Percentiles rank a stretch among this genome's conserved stretches.
Conservation (phyloP, 2,113 vertebrate genomes). For the Meles meles region DNA sequence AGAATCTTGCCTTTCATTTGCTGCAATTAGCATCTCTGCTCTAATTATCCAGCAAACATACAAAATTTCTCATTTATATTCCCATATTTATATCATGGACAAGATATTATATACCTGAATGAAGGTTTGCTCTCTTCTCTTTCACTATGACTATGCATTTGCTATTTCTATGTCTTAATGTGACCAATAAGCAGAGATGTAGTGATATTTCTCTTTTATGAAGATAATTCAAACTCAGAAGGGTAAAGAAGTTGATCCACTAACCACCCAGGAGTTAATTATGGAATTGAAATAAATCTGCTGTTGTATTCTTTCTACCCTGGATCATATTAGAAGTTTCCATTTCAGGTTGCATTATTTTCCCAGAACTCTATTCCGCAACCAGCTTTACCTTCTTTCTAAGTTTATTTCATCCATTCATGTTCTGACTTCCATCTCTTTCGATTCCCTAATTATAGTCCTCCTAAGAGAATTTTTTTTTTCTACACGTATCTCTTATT, state of each 20-base stretch:
- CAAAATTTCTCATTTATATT: neutral
- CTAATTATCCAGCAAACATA: neutral
- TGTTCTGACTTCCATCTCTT: neutral
- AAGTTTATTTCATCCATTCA: neutral
- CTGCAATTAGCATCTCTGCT: neutral
- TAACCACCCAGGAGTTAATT: neutral
- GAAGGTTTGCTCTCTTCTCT: neutral
- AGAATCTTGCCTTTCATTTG: neutral
- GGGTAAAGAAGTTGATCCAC: neutral
- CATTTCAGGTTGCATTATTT: constrained; percentile 9
- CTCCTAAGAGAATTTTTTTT: neutral
- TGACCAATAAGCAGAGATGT: neutral
- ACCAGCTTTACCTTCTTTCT: neutral
- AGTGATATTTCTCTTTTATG: neutral
- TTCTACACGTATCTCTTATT: neutral
- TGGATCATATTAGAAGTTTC: neutral
- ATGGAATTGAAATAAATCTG: neutral
- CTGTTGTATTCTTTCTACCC: neutral
- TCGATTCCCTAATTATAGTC: neutral
- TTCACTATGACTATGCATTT: neutral
- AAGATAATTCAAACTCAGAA: neutral
- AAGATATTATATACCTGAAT: neutral
- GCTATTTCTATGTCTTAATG: neutral
- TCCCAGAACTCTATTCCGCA: neutral
- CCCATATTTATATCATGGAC: neutral